A percentile compares a stretch with the other conserved stretches of the same genome.
Evolutionary conservation across 2,797 vertebrate genomes (phyloP).

Genomic region (Sibirionetta formosa): DNA sequence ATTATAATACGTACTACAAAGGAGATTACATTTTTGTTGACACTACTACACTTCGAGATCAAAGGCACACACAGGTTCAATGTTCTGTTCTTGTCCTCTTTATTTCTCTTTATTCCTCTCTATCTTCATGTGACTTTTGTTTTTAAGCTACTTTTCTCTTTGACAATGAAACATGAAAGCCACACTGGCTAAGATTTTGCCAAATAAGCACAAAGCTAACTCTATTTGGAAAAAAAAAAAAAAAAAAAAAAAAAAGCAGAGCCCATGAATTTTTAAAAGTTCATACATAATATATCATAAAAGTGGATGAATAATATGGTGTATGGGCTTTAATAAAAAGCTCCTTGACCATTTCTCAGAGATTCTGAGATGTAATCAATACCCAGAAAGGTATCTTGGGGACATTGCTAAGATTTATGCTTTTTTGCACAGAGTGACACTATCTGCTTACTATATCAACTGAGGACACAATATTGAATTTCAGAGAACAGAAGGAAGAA

Average conservation of each 20-base stretch:
- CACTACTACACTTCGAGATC: constrained; percentile 61
- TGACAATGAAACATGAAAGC: constrained; percentile 80
- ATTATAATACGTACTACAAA: constrained; percentile 59
- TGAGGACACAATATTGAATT: constrained; percentile 79
- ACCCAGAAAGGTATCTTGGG: constrained; percentile 84
- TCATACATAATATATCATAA: constrained; percentile 96
- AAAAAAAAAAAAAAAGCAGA: constrained; percentile 73
- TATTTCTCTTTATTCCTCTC: constrained; percentile 62
- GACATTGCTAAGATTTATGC: constrained; percentile 88
- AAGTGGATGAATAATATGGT: constrained; percentile 88
- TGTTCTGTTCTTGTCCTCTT: constrained; percentile 54
- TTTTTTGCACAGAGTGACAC: constrained; percentile 86
- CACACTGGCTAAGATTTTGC: constrained; percentile 75
- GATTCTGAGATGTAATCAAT: constrained; percentile 89
- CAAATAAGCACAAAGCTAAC: constrained; percentile 84
- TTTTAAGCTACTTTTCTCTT: constrained; percentile 70
- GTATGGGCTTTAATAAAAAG: constrained; percentile 86
- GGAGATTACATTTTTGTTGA: constrained; percentile 57
- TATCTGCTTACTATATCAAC: constrained; percentile 81
- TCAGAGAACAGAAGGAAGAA: constrained; percentile 81
- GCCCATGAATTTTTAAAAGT: constrained; percentile 88
- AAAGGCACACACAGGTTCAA: constrained; percentile 47
- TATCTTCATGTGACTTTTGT: constrained; percentile 62
- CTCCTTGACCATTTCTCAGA: constrained; percentile 88
- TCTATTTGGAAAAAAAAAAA: constrained; percentile 45